Base-by-base conservation (phyloP, 2,888 invertebrate genomes). In the Hymenopus coronatus region DNA sequence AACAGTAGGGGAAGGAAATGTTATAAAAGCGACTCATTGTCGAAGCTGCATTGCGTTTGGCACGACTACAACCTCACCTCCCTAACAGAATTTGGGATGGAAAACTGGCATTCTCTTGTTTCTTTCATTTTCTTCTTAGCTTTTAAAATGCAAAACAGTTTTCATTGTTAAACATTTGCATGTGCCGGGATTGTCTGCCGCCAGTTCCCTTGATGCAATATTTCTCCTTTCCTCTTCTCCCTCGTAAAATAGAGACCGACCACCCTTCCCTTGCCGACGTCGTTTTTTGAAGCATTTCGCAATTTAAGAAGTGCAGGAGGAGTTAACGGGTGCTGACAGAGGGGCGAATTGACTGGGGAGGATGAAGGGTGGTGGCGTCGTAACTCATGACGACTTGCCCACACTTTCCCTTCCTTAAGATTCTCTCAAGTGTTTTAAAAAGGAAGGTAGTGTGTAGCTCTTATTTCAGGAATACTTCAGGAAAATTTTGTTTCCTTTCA, bases 131-230 rank as follows among this genome's bases (percentile, higher is more conserved):
- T 81, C 30, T 81, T 25, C 87, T 70, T 70, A 70, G 54, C 54
- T 33, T 82, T 87, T 82, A 82, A 87, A 87, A 87, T 87, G 87
- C 87, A 87, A 82, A 87, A 87, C 87, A 87, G 33, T 87, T 87
- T 87, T 82, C 87, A 87, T 82, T 87, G 87, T 87, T 87, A 87
- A 87, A 87, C 87, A 87, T 87, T 87, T 87, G 87, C 87, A 87
- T 87, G 33, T 40, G 87, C 87, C 28, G 28, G 87, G 87, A 87
- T 87, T 87, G 87, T 87, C 82, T 86, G 28, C 46, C 28, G 86
- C 20, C 70, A 70, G 86, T 81, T 84, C 84, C 84, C 84, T 27
- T 30, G 25, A n/a, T 20, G 33, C 84, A 25, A 84, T 84, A 86
- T 85, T 81, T 87, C 87, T 33, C 86, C 54, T n/a, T 46, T 46